These are phyloP conservation scores for Seira sanloemensis DNA, from an alignment of 2,888 invertebrate species.

Conservation along the genomic window DNA sequence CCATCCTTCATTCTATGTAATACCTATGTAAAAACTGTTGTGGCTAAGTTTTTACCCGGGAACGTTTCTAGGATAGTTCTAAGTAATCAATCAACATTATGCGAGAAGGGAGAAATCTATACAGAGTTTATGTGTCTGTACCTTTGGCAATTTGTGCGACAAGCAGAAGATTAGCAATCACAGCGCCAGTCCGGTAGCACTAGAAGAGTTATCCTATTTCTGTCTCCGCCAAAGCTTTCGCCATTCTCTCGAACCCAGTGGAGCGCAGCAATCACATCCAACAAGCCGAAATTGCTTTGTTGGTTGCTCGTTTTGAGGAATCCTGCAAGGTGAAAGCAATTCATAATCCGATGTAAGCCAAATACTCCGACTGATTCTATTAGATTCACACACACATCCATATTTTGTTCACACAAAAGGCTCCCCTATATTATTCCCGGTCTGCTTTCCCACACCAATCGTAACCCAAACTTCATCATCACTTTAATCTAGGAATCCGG, in stretches of 20 bases:
- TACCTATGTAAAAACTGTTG: too few relatives aligned
- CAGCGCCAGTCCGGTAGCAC: conserved; percentile 98
- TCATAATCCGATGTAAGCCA: background rate
- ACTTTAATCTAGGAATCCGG: background rate
- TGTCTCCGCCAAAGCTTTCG: conserved; percentile 96
- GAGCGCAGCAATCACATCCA: conserved; percentile 95
- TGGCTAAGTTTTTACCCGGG: too few relatives aligned
- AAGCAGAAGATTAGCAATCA: conserved; percentile 95
- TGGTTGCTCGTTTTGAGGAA: conserved; percentile 93
- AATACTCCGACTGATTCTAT: too few relatives aligned
- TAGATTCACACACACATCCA: background rate
- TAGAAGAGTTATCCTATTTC: conserved; percentile 92
- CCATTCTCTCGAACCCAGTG: conserved; percentile 98
- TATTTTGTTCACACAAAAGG: too few relatives aligned
- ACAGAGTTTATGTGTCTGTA: too few relatives aligned
- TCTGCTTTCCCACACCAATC: conserved; percentile 56
- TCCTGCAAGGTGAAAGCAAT: conserved; percentile 77
- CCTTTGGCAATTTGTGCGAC: conserved; percentile 97
- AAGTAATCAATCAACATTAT: background rate
- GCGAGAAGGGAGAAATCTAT: too few relatives aligned
- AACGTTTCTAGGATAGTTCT: too few relatives aligned
- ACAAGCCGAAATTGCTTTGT: conserved; percentile 93
- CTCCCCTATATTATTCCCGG: too few relatives aligned
- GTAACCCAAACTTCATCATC: conserved; percentile 21
- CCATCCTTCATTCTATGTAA: too few relatives aligned